These are phyloP conservation scores for Carassius carassius DNA, from an alignment of 2,113 vertebrate species.

Conservation along the genomic window DNA sequence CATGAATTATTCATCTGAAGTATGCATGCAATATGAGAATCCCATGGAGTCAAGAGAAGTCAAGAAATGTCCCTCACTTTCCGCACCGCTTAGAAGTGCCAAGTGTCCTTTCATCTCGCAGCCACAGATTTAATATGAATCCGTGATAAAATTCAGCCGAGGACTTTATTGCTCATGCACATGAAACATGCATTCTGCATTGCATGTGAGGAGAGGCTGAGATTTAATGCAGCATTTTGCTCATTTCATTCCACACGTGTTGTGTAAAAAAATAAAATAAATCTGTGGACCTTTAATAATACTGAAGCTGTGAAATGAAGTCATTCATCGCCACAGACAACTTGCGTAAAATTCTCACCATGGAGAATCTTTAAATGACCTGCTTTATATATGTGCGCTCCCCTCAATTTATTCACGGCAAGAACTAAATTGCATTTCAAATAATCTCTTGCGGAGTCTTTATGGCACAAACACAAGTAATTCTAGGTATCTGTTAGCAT, in stretches of 20 bases:
- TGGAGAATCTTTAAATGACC: slow-evolving; percentile 23
- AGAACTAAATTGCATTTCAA: slow-evolving; percentile 15
- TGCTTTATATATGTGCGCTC: slow-evolving; percentile 9
- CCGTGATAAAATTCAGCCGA: background rate
- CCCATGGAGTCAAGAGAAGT: slow-evolving; percentile 21
- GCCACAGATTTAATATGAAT: slow-evolving; percentile 4
- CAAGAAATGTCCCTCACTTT: slow-evolving; percentile 28
- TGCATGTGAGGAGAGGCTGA: background rate
- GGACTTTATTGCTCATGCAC: background rate
- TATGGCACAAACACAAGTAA: slow-evolving; percentile 15
- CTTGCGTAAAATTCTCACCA: background rate
- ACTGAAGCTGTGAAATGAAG: slow-evolving; percentile 23
- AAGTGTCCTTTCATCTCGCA: slow-evolving; percentile 19
- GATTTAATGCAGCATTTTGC: background rate
- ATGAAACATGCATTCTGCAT: background rate
- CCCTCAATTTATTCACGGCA: background rate
- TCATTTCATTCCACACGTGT: background rate
- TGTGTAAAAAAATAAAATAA: background rate
- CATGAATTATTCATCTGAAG: slow-evolving; percentile 52
- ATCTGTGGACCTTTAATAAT: background rate
- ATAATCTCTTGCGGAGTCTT: background rate
- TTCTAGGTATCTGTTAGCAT: slow-evolving; percentile 7
- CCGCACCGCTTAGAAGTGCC: slow-evolving; percentile 11
- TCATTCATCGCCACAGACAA: slow-evolving; percentile 5
- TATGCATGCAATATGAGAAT: slow-evolving; percentile 34